phyloP scores from a whole-genome alignment of 2,797 vertebrate species.

The Varecia variegata region DNA sequence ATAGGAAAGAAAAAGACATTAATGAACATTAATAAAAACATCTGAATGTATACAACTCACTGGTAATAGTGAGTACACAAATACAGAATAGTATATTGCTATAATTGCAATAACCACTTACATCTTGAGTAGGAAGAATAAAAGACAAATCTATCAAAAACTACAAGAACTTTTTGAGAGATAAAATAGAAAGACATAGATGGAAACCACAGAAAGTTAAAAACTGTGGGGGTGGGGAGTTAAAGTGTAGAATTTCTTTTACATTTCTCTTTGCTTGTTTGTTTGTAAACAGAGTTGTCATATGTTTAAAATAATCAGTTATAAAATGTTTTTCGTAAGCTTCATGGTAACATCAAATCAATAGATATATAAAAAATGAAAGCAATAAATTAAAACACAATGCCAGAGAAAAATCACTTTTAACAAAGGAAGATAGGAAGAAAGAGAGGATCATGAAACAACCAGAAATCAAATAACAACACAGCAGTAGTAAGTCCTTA shows the following conservation, averaged over 20 bases:
- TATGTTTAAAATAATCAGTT: neutral
- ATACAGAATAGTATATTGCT: neutral
- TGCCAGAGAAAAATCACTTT: neutral
- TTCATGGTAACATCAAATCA: neutral
- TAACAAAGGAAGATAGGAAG: neutral
- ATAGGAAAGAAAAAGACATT: neutral
- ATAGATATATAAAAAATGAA: neutral
- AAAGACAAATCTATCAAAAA: neutral
- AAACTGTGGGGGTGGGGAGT: neutral
- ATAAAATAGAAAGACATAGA: neutral
- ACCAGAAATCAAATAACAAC: neutral
- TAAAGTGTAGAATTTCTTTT: neutral
- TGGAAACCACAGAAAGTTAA: neutral
- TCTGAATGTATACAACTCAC: neutral
- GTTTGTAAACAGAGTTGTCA: neutral
- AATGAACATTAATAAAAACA: neutral
- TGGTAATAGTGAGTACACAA: neutral
- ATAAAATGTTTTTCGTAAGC: neutral
- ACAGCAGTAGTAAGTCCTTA: neutral
- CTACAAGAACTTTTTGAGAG: neutral
- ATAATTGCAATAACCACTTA: neutral
- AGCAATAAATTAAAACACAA: neutral
- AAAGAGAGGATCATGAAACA: neutral
- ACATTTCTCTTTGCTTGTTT: neutral
- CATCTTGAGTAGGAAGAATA: neutral